phyloP scores from a whole-genome alignment of 92 coral and sea anemone genomes.

The Galaxea fascicularis region DNA sequence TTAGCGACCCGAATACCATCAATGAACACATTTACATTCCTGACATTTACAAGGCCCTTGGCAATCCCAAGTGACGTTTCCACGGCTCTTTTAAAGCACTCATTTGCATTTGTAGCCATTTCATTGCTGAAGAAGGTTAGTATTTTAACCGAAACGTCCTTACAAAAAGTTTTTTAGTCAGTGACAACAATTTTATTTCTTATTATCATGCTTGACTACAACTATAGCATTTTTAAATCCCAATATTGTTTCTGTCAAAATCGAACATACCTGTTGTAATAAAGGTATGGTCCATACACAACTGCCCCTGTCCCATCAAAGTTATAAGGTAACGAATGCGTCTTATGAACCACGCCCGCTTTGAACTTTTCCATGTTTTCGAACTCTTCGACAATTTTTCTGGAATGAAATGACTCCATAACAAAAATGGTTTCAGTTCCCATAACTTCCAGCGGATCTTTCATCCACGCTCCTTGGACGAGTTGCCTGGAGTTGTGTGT shows the following conservation, averaged over 20 bases:
- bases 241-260: not conserved
- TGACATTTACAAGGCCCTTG: no score
- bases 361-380: constrained; percentile 58
- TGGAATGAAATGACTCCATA: not conserved
- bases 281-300: constrained; percentile 71
- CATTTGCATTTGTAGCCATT: no score
- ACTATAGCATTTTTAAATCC: no score
- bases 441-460: constrained; percentile 62
- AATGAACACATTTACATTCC: no score
- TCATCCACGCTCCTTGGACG: constrained; percentile 67
- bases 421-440: constrained; percentile 57
- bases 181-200: no score
- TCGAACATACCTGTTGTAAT: constrained; percentile 63
- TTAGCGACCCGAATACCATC: no score
- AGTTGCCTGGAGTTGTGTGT: constrained; percentile 25
- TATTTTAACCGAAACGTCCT: no score
- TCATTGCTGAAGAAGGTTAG: no score
- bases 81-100: no score
- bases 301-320: constrained; percentile 73
- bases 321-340: constrained; percentile 39
- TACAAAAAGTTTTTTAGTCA: no score
- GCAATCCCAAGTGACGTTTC: no score
- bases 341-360: constrained; percentile 52
- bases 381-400: constrained; percentile 31
- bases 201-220: no score